Base-by-base conservation (phyloP, 2,888 invertebrate species). In the Fragum sueziense region DNA sequence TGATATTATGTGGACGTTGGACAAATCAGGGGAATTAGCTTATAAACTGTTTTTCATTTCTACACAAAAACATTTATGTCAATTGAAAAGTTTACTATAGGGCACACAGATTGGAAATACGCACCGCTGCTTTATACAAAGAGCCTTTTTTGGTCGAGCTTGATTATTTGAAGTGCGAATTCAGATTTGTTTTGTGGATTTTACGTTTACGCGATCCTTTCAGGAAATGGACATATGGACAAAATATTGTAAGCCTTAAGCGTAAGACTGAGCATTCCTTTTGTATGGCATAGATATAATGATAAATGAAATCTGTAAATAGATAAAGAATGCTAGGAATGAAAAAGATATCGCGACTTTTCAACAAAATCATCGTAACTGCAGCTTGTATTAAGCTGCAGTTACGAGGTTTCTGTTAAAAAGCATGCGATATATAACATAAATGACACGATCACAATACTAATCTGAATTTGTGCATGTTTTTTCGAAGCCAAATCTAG, bases 11-110 rank as follows among this genome's bases (percentile, higher is more conserved):
- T 17, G 34, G 62, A 33, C 14, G 61, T 61, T 34, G 65, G 65
- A 65, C 41, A 17, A 65, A 65, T 65, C 65, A 65, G 65, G 65
- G 65, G 65, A 65, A 1, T 41, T 65, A 41, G 27, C 29, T 33
- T 61, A 59, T n/a, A 33, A 41, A 41, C 37, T 65, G 41, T 41
- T 37, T 65, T 61, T 11, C 9, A 65, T 65, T 65, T 41, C 65
- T 65, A 37, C 37, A 41, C 65, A 37, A 61, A 47, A 47, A 47
- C 47, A 47, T 47, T 47, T 47, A 47, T 14, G 7, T 9, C 4
- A 47, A 47, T 47, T 47, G 3, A 47, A 47, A 47, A 47, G 17
- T 17, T 17, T 14, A 41, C 47, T 20, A 47, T 47, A 47, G 47
- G 47, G 47, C 47, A 47, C 47, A 47, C 47, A 47, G 47, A 47